Conservation (phyloP, 2,888 invertebrate genomes). For the Lutraria lutraria region DNA sequence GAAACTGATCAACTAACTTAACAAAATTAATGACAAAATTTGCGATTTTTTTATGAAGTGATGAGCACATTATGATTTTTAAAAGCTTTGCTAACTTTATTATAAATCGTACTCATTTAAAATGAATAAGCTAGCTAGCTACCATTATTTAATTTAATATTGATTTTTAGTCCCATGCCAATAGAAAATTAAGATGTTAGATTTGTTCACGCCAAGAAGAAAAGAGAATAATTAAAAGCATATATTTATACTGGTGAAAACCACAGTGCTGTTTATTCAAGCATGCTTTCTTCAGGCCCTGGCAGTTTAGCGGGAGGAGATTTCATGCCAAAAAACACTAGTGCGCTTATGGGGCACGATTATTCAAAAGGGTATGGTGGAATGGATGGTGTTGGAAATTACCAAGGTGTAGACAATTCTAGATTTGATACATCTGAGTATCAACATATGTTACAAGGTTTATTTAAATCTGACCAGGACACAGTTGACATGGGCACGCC, state of each 20-base stretch:
- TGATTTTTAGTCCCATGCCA: no score
- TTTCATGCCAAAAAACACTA: slow-evolving; percentile 31
- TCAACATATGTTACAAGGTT: slow-evolving; percentile 59
- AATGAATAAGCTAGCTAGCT: no score
- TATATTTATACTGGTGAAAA: slow-evolving; percentile 7
- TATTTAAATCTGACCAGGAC: slow-evolving; percentile 55
- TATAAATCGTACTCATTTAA: no score
- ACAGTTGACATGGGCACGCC: slow-evolving; percentile 46
- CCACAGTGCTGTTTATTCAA: slow-evolving; percentile 34
- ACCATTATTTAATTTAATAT: no score
- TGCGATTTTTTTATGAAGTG: no score
- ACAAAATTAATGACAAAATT: no score
- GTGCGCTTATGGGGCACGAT: slow-evolving; percentile 57
- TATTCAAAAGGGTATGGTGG: slow-evolving; percentile 38
- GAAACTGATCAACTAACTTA: background rate
- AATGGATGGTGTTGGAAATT: slow-evolving; percentile 1
- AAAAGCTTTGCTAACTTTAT: no score
- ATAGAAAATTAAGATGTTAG: no score
- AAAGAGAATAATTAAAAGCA: no score
- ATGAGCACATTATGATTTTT: no score
- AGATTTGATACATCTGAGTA: slow-evolving; percentile 64
- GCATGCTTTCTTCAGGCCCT: slow-evolving; percentile 22
- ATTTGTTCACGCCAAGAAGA: no score
- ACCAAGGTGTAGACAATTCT: slow-evolving; percentile 29
- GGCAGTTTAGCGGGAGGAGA: slow-evolving; percentile 42